Conservation (phyloP, 1,140 invertebrate species). For the Drosophila parabipectinata region DNA sequence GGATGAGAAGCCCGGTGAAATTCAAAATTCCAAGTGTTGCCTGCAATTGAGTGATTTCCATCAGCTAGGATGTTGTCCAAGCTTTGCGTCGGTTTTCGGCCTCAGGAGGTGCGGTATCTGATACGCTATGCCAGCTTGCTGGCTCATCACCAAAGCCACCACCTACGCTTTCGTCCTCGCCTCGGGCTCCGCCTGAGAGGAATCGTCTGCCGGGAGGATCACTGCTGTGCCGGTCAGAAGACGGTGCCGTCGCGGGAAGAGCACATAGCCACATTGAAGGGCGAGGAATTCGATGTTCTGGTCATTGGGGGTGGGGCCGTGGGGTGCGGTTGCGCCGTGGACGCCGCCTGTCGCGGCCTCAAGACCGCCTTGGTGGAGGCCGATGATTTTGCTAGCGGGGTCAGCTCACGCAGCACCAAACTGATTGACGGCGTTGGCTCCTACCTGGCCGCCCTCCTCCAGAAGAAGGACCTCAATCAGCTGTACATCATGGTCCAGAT, state of each 20-base stretch:
- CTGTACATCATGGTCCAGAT: slow-evolving; percentile 51
- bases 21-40: slow-evolving; percentile 31
- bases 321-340: slow-evolving; percentile 90
- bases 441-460: slow-evolving; percentile 34
- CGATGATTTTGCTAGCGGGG: slow-evolving; percentile 52
- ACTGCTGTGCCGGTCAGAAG: slow-evolving; percentile 9
- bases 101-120: not conserved
- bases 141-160: not conserved
- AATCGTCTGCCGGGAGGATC: slow-evolving; percentile 3
- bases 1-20: slow-evolving; percentile 21
- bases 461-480: slow-evolving; percentile 42
- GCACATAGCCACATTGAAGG: slow-evolving; percentile 36
- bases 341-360: slow-evolving; percentile 53
- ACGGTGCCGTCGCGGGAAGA: slow-evolving; percentile 41
- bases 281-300: slow-evolving; percentile 92
- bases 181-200: not conserved
- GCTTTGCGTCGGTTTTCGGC: slow-evolving; percentile 1
- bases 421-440: slow-evolving; percentile 53
- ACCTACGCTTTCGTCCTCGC: not conserved
- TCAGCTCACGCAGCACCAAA: slow-evolving; percentile 60
- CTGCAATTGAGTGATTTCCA: not conserved
- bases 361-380: slow-evolving; percentile 62
- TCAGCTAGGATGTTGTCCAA: slow-evolving; percentile 20
- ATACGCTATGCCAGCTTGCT: not conserved
- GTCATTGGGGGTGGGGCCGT: slow-evolving; percentile 98